Percentiles rank a stretch among this genome's conserved stretches.
phyloP scores from a whole-genome alignment of 2,797 vertebrate species.

The Acanthiza pusilla region DNA sequence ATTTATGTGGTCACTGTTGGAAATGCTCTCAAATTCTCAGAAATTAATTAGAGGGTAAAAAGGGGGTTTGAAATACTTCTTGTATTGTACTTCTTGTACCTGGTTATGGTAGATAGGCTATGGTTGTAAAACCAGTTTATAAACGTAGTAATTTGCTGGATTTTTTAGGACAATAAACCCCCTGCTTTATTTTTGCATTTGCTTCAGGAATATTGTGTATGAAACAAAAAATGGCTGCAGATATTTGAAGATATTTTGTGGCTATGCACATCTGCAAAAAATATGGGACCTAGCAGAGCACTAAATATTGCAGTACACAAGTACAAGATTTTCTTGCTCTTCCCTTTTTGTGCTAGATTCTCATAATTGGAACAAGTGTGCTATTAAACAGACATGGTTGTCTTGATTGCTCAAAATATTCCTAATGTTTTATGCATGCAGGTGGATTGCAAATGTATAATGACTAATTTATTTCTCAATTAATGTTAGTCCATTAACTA shows the following conservation, averaged over 20 bases:
- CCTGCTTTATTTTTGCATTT: background rate
- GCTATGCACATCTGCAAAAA: background rate
- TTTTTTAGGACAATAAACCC: background rate
- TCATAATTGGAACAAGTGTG: background rate
- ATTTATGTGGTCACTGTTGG: background rate
- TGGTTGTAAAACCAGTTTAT: background rate
- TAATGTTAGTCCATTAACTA: slow-evolving; percentile 40
- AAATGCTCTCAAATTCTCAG: background rate
- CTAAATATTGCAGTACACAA: background rate
- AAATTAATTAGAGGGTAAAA: background rate
- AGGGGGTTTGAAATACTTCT: background rate
- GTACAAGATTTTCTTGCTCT: slow-evolving; percentile 9
- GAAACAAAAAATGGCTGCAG: background rate
- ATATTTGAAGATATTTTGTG: background rate
- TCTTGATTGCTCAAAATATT: slow-evolving; percentile 47
- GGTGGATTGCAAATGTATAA: slow-evolving; percentile 28
- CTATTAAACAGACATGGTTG: background rate
- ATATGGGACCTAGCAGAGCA: background rate
- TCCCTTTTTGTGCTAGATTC: background rate
- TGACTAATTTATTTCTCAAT: slow-evolving; percentile 55
- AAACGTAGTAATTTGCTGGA: background rate
- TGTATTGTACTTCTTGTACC: background rate
- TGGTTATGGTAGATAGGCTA: background rate
- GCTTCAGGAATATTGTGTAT: background rate
- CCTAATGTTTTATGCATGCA: slow-evolving; percentile 39